Base-by-base conservation (phyloP, 2,797 vertebrate genomes). In the Brotula barbata region DNA sequence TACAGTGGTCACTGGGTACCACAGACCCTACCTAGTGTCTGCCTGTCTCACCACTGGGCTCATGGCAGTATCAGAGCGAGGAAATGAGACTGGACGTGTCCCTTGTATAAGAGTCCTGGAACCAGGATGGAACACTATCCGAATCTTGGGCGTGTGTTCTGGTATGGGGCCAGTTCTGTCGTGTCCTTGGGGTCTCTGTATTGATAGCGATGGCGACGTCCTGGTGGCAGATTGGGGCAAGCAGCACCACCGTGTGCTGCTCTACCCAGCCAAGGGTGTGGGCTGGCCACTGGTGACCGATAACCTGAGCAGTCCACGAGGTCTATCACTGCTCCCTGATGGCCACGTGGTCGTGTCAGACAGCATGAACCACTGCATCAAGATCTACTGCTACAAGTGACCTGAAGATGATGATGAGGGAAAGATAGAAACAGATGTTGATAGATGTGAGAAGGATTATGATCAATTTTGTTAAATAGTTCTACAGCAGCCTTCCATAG, bases 301-400 rank as follows among this genome's bases (percentile, higher is more conserved):
- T 14, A 90, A 88, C 39, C 87, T 94, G 25, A 93, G 76, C 20
- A 93, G 87, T 61, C 93, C 93, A 4, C 68, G 93, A 3, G 93
- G 93, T 10, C 74, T 94, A 4, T 88, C 91, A 0, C 70, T 93
- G 41, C 85, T 92, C n/a, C 91, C 91, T 6, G 87, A 88, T n/a
- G 89, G 88, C 12, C 89, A 91, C 14, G 55, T 94, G 19, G 90
- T 89, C 1, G 88, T 94, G 58, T 91, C 91, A 5, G 93, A 94
- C 73, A 93, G 92, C 73, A 93, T 94, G 93, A 93, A 93, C 67
- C 92, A 94, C 62, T 93, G 92, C 64, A 60, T 94, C 37, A 93
- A 94, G 75, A 83, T 92, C 50, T 94, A 91, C 69, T 88, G 80
- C 55, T 94, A 94, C 83, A 92, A 92, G 75, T 92, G 63, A 86